These are phyloP conservation scores for Myodes glareolus DNA, from an alignment of 2,113 vertebrate species.

Conservation along the genomic window DNA sequence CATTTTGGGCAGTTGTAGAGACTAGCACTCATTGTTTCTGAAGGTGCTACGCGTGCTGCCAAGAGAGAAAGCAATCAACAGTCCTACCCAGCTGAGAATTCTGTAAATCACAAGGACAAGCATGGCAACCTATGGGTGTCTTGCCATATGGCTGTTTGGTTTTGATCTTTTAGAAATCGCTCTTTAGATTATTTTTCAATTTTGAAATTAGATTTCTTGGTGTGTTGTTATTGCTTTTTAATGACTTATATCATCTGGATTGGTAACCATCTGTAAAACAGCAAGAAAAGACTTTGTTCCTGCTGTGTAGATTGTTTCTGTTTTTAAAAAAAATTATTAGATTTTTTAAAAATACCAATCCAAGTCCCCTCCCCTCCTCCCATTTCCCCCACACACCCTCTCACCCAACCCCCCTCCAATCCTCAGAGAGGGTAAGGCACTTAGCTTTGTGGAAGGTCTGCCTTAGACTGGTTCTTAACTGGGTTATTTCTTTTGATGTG, in stretches of 20 bases:
- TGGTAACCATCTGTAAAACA: not conserved
- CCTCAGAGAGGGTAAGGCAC: too few relatives aligned
- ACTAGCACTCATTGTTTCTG: not conserved
- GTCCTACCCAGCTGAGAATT: not conserved
- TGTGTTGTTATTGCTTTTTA: not conserved
- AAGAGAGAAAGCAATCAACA: not conserved
- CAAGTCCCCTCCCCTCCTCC: too few relatives aligned
- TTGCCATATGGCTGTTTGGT: not conserved
- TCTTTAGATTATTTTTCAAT: not conserved
- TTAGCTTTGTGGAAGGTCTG: too few relatives aligned
- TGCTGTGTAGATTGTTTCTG: not conserved
- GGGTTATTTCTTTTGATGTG: not conserved
- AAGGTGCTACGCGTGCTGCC: not conserved
- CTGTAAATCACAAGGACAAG: not conserved
- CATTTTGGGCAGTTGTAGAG: not conserved
- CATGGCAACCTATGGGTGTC: not conserved
- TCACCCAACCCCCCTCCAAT: too few relatives aligned
- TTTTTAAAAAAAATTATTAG: too few relatives aligned
- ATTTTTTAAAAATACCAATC: too few relatives aligned
- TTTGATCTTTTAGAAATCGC: not conserved
- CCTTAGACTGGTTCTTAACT: too few relatives aligned
- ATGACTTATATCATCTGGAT: not conserved
- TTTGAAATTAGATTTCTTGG: not conserved
- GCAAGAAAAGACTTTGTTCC: not conserved
- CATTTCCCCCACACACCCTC: too few relatives aligned